These are phyloP conservation scores for Cricetomys ansorgei DNA, from an alignment of 2,113 vertebrate species.

Conservation along the genomic window DNA sequence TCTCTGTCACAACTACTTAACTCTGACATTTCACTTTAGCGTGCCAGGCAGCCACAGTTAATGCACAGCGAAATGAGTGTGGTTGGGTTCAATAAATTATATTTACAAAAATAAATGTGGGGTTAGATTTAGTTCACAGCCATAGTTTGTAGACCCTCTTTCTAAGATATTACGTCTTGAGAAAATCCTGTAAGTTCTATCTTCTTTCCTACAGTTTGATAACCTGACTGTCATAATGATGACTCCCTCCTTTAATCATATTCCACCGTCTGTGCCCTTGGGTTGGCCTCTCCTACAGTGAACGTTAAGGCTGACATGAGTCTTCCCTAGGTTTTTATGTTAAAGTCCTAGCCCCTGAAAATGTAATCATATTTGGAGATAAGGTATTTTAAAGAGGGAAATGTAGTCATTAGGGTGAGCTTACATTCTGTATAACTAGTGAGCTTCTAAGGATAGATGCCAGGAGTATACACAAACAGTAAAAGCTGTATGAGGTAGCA, in stretches of 20 bases:
- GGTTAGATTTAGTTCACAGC: not conserved
- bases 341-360: not conserved
- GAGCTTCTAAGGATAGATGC: not conserved
- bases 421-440: not conserved
- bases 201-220: not conserved
- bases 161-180: not conserved
- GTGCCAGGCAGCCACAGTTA: not conserved
- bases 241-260: not conserved
- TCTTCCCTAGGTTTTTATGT: not conserved
- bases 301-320: not conserved
- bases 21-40: not conserved
- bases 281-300: not conserved
- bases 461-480: not conserved
- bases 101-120: not conserved
- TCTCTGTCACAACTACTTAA: conserved; percentile 7
- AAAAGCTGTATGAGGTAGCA: not conserved
- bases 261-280: not conserved
- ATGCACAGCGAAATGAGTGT: not conserved
- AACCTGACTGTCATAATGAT: not conserved
- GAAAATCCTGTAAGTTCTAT: not conserved
- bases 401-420: not conserved
- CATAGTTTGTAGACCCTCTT: not conserved
- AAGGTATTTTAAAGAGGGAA: not conserved
- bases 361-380: not conserved
- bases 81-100: not conserved